Percentiles rank a stretch among this genome's conserved stretches.
phyloP scores from a whole-genome alignment of 1,140 invertebrate genomes.

The Dysdera silvatica region DNA sequence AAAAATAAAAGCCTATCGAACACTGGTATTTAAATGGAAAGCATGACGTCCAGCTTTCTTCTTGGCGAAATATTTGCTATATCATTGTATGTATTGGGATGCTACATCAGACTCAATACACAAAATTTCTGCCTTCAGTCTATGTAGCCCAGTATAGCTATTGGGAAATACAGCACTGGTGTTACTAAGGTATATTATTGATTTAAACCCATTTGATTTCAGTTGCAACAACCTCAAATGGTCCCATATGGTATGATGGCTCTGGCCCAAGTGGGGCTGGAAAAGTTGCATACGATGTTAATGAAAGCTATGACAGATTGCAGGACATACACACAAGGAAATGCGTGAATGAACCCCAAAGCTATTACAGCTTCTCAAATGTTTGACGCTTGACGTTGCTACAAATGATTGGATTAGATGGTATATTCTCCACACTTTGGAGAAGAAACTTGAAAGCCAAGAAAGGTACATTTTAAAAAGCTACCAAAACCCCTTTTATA shows the following conservation, averaged over 20 bases:
- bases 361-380: conserved; percentile 94
- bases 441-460: conserved; percentile 83
- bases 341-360: conserved; percentile 98
- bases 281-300: conserved; percentile 87
- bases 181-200: not conserved
- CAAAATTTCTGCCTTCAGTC: no score
- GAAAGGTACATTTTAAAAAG: no score
- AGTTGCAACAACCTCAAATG: conserved; percentile 90
- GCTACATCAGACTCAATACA: no score
- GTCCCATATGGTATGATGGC: conserved; percentile 95
- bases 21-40: no score
- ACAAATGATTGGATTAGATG: conserved; percentile 98
- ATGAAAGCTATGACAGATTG: conserved; percentile 84
- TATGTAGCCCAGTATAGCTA: no score
- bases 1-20: no score
- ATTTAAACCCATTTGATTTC: conserved; percentile 33
- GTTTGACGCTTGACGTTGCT: conserved; percentile 91
- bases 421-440: conserved; percentile 94
- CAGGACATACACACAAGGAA: conserved; percentile 77
- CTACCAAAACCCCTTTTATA: no score
- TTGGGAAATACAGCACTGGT: no score
- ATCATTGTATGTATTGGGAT: no score
- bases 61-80: no score
- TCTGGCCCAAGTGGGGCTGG: conserved; percentile 80
- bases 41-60: no score